Conservation (phyloP, 2,888 invertebrate genomes). For the Lithophane semibrunnea region DNA sequence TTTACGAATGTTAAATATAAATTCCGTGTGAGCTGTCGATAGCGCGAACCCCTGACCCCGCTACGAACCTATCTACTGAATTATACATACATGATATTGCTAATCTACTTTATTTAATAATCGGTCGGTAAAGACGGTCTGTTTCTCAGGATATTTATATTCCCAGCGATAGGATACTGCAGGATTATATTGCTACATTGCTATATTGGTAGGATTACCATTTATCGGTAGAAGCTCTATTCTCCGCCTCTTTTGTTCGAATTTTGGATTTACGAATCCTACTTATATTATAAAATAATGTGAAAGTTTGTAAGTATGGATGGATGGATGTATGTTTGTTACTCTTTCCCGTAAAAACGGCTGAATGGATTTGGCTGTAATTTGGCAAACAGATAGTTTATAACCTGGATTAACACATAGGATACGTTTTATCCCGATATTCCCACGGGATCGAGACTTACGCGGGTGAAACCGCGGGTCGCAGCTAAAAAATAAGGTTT, state of each 20-base stretch:
- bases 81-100: conserved; percentile 48
- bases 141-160: conserved; percentile 47
- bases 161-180: conserved; percentile 30
- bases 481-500: neutral
- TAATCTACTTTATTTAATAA: conserved; percentile 50
- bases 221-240: conserved; percentile 14
- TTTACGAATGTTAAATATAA: conserved; percentile 43
- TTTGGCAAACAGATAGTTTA: no score
- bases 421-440: no score
- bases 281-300: no score
- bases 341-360: no score
- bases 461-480: no score
- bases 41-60: conserved; percentile 48
- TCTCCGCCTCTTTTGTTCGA: neutral
- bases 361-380: no score
- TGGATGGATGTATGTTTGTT: no score
- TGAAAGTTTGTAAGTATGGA: no score
- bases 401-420: no score
- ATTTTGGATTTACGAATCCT: neutral
- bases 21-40: conserved; percentile 44
- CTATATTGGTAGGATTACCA: conserved; percentile 23
- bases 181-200: conserved; percentile 43
- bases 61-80: conserved; percentile 48
- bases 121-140: no score
- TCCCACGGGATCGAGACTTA: no score